Evolutionary conservation across 2,888 invertebrate genomes (phyloP).

Genomic region (Microchrysa polita): DNA sequence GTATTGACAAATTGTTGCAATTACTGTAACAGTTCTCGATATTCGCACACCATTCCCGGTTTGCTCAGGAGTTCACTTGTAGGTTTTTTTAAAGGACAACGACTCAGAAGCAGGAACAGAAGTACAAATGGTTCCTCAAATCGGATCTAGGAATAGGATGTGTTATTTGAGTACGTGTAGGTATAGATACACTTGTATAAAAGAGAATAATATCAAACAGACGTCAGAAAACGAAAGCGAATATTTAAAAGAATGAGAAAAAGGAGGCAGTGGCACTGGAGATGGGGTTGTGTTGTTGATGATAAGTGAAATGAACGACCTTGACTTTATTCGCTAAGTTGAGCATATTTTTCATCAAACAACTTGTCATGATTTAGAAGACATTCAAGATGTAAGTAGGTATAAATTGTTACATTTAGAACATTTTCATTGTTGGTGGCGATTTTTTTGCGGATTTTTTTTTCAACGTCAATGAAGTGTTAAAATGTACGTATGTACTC

Average conservation of each 20-base stretch:
- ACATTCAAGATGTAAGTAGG: no score
- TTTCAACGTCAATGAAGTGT: no score
- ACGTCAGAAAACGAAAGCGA: no score
- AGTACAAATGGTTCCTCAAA: neutral
- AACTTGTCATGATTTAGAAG: no score
- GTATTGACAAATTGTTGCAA: constrained; percentile 42
- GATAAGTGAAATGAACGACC: neutral
- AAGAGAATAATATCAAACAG: no score
- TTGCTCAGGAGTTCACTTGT: neutral
- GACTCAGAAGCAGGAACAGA: neutral
- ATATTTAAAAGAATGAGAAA: neutral
- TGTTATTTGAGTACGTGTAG: no score
- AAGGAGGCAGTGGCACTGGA: neutral
- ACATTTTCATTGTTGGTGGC: no score
- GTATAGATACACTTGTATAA: no score
- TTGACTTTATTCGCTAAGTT: neutral
- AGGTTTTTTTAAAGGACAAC: constrained; percentile 1
- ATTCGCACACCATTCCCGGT: constrained; percentile 10
- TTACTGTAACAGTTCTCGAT: constrained; percentile 26
- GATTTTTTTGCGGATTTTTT: no score
- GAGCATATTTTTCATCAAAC: neutral
- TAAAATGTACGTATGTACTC: no score
- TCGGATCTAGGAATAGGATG: neutral
- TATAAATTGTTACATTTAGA: no score
- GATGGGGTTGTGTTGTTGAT: neutral